Percentiles rank a stretch among this genome's conserved stretches.
Conservation (phyloP, 2,113 vertebrate genomes). For the Pachypanchax playfairii region DNA sequence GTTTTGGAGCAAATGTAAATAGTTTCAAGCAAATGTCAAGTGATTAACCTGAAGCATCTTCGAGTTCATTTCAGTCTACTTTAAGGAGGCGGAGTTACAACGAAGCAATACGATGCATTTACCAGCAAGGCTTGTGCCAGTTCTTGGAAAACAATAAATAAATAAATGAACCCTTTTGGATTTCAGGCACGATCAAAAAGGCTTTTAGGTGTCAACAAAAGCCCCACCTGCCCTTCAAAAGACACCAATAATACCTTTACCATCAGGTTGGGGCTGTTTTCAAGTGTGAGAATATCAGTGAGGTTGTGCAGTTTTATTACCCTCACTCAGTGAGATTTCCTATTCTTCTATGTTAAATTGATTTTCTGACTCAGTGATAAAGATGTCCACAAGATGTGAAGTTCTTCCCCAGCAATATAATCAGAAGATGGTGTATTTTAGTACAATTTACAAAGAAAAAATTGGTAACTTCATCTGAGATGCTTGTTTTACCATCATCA, state of each 20-base stretch:
- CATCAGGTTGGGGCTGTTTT: constrained; percentile 2
- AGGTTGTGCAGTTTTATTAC: not conserved
- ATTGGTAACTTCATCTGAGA: too few species aligned
- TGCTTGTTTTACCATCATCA: too few species aligned
- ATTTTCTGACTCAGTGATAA: not conserved
- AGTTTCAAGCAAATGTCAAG: not conserved
- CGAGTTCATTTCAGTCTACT: not conserved
- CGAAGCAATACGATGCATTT: constrained; percentile 24
- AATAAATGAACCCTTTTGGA: constrained; percentile 16
- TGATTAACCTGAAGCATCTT: not conserved
- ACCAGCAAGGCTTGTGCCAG: not conserved
- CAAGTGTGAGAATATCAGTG: not conserved
- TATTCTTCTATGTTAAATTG: not conserved
- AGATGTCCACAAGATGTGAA: too few species aligned
- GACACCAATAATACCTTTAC: not conserved
- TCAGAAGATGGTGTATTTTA: too few species aligned
- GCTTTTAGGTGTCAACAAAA: constrained; percentile 12
- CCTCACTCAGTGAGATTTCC: not conserved
- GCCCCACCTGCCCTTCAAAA: not conserved
- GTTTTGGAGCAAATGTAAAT: not conserved
- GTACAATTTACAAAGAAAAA: too few species aligned
- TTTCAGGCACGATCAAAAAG: constrained; percentile 16
- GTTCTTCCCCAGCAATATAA: too few species aligned
- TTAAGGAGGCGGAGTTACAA: not conserved
- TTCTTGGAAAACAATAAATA: not conserved